Base-by-base conservation (phyloP, 2,797 vertebrate species). In the Brachymystax lenok region DNA sequence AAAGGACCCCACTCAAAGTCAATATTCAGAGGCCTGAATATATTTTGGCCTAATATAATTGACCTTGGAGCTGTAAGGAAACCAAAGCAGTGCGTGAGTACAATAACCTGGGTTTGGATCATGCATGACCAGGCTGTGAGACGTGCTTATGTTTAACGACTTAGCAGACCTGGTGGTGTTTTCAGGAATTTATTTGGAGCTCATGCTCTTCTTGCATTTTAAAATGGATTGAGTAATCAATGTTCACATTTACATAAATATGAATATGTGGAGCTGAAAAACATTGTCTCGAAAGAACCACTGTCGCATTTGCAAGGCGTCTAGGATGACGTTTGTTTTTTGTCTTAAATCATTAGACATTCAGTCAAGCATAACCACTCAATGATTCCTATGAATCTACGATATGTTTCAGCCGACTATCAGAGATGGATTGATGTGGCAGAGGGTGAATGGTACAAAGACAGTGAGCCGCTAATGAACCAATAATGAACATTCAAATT, bases 401-500 rank as follows among this genome's bases (percentile, higher is more conserved):
- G 59, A 80, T 78, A 66, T 80, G 76, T 69, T 80, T 81, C 74
- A 84, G 75, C 84, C 86, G n/a, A 85, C 74, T 80, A 79, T 78
- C 77, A 83, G 80, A 79, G 59, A 71, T 81, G 52, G 74, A 83
- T 27, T 74, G 77, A 82, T 84, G 74, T 78, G 50, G 73, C 71
- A 79, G 79, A 77, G 72, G 77, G 81, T 71, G 63, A 72, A 59
- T 75, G 77, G 69, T 77, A 77, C 72, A 75, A 82, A 81, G 79
- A 84, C 51, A 81, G 81, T 74, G 79, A 86, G 71, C 79, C 74
- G 74, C 81, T 84, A 87, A 85, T 84, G 78, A 90, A 84, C 67
- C 82, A 77, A 80, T 87, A 84, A 85, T 84, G 81, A 89, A 80
- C 81, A 77, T 84, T 84, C 66, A 81, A 76, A 84, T 85, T 78